Evolutionary conservation across 2,888 invertebrate genomes (phyloP).

Genomic region (Pyrocoelia pectoralis): DNA sequence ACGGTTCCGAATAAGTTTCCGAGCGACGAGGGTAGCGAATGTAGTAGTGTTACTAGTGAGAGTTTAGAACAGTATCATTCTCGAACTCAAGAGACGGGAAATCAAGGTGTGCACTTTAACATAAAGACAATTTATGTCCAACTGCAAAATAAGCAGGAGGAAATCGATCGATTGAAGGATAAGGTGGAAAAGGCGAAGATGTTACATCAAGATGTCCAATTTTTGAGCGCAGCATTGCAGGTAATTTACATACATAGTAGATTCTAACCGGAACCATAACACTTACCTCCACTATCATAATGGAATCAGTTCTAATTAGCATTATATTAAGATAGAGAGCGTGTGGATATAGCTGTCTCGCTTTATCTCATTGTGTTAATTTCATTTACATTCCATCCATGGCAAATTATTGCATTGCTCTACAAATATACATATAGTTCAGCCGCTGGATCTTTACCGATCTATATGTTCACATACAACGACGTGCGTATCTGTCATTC

Average conservation of each 20-base stretch:
- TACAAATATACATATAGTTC: too few relatives aligned
- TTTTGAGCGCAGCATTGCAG: constrained; percentile 83
- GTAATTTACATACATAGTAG: constrained; percentile 52
- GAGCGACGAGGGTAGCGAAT: constrained; percentile 84
- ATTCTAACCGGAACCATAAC: too few relatives aligned
- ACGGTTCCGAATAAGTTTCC: constrained; percentile 70
- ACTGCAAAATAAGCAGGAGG: constrained; percentile 81
- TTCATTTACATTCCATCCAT: too few relatives aligned
- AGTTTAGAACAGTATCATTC: constrained; percentile 73
- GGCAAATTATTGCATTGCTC: too few relatives aligned
- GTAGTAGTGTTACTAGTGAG: constrained; percentile 88
- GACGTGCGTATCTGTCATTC: too few relatives aligned
- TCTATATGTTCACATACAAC: too few relatives aligned
- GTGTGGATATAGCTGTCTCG: too few relatives aligned
- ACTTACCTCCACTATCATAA: too few relatives aligned
- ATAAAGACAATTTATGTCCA: constrained; percentile 76
- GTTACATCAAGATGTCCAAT: constrained; percentile 83
- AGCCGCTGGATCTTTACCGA: too few relatives aligned
- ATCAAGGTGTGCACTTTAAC: constrained; percentile 39
- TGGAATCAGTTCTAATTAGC: too few relatives aligned
- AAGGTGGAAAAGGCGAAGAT: constrained; percentile 66
- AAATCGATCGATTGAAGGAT: constrained; percentile 81
- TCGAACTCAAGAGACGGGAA: constrained; percentile 61
- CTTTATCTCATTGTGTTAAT: too few relatives aligned
- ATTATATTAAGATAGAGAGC: too few relatives aligned